Percentiles rank a stretch among this genome's conserved stretches.
Evolutionary conservation across 2,888 invertebrate genomes (phyloP).

Genomic region (Gymnosoma rotundatum): DNA sequence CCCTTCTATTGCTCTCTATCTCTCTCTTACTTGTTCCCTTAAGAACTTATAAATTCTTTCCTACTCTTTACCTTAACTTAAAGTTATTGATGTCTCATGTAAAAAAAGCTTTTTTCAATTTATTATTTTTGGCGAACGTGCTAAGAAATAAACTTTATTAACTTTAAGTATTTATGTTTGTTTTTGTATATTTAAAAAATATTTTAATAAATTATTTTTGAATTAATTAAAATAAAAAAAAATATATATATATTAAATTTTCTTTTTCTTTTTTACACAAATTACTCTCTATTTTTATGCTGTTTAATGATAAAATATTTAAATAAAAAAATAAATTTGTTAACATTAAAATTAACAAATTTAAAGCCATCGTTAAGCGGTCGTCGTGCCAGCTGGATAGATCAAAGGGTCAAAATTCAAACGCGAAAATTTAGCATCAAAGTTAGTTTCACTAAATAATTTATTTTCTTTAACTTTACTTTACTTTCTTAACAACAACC

Average conservation of each 20-base stretch:
- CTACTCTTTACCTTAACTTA: neutral
- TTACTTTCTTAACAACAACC: conserved; percentile 35
- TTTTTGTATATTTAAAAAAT: conserved; percentile 41
- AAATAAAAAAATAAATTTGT: conserved; percentile 60
- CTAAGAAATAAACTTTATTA: conserved; percentile 23
- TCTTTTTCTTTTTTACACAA: conserved; percentile 66
- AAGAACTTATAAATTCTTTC: no score
- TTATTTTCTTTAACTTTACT: conserved; percentile 53
- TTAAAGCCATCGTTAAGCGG: conserved; percentile 82
- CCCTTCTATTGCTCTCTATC: neutral
- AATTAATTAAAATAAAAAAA: conserved; percentile 32
- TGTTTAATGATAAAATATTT: conserved; percentile 50
- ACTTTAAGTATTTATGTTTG: conserved; percentile 21
- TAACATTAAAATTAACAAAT: conserved; percentile 71
- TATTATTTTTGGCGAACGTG: conserved; percentile 22
- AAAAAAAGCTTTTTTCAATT: neutral
- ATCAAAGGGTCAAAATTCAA: conserved; percentile 83
- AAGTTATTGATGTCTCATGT: no score
- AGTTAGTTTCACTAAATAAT: conserved; percentile 80
- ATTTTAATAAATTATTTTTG: conserved; percentile 47
- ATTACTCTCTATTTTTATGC: conserved; percentile 52
- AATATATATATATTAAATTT: conserved; percentile 32
- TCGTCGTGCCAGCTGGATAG: conserved; percentile 83
- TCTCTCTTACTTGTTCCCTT: neutral
- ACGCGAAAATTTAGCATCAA: conserved; percentile 83